phyloP scores from a whole-genome alignment of 2,888 invertebrate species.

The Drosophila limbata region DNA sequence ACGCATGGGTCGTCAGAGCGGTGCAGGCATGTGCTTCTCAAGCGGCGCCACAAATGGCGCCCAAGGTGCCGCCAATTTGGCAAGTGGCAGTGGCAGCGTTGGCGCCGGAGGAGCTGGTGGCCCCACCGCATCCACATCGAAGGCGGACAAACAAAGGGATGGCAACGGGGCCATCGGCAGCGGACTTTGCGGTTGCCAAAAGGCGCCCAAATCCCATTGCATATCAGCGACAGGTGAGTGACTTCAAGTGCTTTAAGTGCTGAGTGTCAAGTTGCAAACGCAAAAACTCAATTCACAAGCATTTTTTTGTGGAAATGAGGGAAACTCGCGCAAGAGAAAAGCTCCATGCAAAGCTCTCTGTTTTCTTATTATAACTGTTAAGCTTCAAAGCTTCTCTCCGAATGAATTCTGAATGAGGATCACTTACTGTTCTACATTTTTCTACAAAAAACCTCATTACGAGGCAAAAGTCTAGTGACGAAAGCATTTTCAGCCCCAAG shows the following conservation, averaged over 20 bases:
- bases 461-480: too few species aligned
- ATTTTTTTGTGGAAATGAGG: neutral
- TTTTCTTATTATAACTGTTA: neutral
- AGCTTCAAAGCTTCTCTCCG: neutral
- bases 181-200: conserved; percentile 84
- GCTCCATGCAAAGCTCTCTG: neutral
- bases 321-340: neutral
- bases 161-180: conserved; percentile 55
- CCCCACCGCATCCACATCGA: conserved; percentile 35
- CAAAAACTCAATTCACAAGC: neutral
- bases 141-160: conserved; percentile 81
- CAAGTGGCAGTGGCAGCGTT: conserved; percentile 26
- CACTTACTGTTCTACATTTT: too few species aligned
- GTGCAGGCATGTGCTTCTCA: conserved; percentile 42
- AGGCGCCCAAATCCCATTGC: conserved; percentile 85
- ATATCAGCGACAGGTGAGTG: conserved; percentile 85
- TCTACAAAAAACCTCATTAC: too few species aligned
- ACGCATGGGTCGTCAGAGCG: conserved; percentile 41
- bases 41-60: conserved; percentile 47
- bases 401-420: neutral
- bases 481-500: too few species aligned
- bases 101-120: neutral
- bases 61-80: conserved; percentile 48
- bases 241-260: neutral
- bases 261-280: neutral